Evolutionary conservation across 2,888 invertebrate species (phyloP).

Genomic region (Orthonevra nobilis): DNA sequence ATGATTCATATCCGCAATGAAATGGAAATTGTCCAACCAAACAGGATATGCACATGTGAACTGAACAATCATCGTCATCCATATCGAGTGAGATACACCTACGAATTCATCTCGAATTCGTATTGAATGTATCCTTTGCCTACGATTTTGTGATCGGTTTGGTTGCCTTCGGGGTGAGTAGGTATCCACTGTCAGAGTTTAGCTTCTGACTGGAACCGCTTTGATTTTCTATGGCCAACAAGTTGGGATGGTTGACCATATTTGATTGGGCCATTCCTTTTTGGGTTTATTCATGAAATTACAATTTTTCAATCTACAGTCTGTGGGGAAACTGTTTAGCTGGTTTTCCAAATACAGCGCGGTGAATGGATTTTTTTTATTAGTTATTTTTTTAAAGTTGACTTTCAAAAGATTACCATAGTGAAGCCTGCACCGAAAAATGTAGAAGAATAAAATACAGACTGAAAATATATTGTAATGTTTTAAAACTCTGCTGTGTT

Average conservation of each 20-base stretch:
- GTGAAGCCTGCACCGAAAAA: too few species aligned
- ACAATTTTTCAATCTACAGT: constrained; percentile 8
- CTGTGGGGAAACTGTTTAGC: not conserved
- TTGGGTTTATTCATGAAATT: constrained; percentile 12
- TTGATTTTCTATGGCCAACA: constrained; percentile 22
- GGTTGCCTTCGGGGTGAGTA: too few species aligned
- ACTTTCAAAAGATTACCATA: too few species aligned
- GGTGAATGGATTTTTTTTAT: too few species aligned
- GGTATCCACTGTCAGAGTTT: constrained; percentile 17
- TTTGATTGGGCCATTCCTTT: constrained; percentile 14
- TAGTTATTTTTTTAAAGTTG: too few species aligned
- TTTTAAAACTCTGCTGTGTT: too few species aligned
- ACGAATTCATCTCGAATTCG: constrained; percentile 50
- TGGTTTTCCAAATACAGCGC: too few species aligned
- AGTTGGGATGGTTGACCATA: constrained; percentile 33
- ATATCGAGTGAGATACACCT: constrained; percentile 49
- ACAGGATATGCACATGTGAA: constrained; percentile 70
- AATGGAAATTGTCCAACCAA: constrained; percentile 70
- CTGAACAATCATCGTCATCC: constrained; percentile 68
- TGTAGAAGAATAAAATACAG: too few species aligned
- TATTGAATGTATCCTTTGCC: constrained; percentile 34
- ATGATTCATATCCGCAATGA: constrained; percentile 71
- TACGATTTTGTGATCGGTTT: too few species aligned
- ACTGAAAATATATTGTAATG: too few species aligned
- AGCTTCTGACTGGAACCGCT: constrained; percentile 26